Conservation (phyloP, 2,888 invertebrate genomes). For the Drosophila paucipuncta region DNA sequence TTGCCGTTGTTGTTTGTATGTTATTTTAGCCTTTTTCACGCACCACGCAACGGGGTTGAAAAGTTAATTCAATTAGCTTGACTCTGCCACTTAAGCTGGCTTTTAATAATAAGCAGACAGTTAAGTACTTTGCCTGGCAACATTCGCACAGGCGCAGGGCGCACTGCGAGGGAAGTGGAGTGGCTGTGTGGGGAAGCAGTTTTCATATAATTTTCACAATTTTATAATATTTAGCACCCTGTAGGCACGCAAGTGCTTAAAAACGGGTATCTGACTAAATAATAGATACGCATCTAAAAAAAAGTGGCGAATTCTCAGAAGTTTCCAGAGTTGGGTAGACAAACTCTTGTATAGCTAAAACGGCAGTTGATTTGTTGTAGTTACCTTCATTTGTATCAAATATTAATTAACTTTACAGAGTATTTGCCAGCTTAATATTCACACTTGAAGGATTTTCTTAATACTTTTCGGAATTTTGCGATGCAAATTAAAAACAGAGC, state of each 20-base stretch:
- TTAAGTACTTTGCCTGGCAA: slow-evolving; percentile 70
- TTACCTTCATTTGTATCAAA: background rate
- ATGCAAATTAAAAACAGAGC: slow-evolving; percentile 33
- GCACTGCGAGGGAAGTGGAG: background rate
- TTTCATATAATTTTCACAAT: slow-evolving; percentile 35
- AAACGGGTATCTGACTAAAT: background rate
- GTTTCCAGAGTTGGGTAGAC: background rate
- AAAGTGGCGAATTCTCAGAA: background rate
- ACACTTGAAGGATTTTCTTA: background rate
- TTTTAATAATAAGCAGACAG: slow-evolving; percentile 77
- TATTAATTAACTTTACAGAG: slow-evolving; percentile 10
- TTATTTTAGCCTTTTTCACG: slow-evolving; percentile 70
- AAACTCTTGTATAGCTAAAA: background rate
- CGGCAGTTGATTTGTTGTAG: background rate
- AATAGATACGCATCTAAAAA: background rate
- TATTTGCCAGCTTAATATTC: slow-evolving; percentile 11
- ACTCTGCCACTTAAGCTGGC: slow-evolving; percentile 79
- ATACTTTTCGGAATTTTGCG: background rate
- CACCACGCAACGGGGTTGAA: slow-evolving; percentile 67
- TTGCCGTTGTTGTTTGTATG: slow-evolving; percentile 42
- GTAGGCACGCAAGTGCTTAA: background rate
- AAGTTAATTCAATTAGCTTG: slow-evolving; percentile 78
- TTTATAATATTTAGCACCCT: slow-evolving; percentile 29
- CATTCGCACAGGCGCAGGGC: slow-evolving; percentile 18
- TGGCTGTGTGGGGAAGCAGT: slow-evolving; percentile 10